Evolutionary conservation across 2,797 vertebrate genomes (phyloP).

Genomic region (Platyrinchus mystaceus): DNA sequence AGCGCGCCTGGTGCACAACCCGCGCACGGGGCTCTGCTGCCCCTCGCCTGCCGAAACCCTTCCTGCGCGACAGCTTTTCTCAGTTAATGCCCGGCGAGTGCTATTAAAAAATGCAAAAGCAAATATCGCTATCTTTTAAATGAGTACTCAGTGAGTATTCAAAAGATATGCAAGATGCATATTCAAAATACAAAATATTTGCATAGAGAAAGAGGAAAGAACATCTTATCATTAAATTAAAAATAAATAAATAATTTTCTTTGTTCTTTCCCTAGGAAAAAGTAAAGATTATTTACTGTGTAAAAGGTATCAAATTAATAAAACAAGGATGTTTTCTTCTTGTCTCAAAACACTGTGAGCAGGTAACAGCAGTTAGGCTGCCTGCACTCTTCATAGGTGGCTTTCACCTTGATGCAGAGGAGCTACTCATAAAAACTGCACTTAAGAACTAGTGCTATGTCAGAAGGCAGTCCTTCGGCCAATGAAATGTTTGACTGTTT

Average conservation of each 20-base stretch:
- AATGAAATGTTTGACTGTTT: background rate
- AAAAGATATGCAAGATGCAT: background rate
- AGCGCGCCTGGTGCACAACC: background rate
- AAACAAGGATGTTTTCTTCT: background rate
- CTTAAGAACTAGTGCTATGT: background rate
- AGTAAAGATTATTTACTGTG: background rate
- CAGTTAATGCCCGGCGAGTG: accelerated
- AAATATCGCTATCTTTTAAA: background rate
- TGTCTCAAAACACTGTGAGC: background rate
- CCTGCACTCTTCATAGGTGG: background rate
- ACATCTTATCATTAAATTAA: background rate
- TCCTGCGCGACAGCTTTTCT: accelerated
- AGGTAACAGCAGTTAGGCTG: background rate
- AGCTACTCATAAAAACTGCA: background rate
- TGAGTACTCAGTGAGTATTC: background rate
- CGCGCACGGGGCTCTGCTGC: background rate
- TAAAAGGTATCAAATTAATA: background rate
- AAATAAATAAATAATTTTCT: background rate
- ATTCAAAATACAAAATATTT: background rate
- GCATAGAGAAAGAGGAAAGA: background rate
- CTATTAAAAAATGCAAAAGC: background rate
- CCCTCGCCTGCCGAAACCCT: too few species aligned
- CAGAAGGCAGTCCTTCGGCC: background rate
- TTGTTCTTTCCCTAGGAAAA: background rate
- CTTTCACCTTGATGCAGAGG: background rate